Conservation (phyloP, 2,797 vertebrate species). For the Dendrocincla tyrannina region DNA sequence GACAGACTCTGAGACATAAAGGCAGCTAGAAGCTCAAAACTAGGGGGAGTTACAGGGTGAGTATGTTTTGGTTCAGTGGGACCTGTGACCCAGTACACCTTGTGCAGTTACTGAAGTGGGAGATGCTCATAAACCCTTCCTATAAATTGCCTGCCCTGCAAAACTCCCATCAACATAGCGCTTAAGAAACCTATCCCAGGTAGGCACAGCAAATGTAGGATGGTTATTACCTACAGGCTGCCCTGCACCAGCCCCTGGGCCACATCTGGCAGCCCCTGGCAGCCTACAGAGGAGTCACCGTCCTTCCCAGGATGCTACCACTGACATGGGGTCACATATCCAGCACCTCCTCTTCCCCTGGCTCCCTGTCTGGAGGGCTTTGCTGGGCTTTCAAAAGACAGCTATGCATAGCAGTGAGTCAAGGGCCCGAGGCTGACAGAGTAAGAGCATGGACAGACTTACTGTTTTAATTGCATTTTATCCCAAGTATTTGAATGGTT, state of each 20-base stretch:
- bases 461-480: neutral
- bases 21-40: neutral
- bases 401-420: accelerated
- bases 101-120: neutral
- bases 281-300: neutral
- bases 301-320: neutral
- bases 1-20: neutral
- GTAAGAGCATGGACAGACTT: neutral
- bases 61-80: neutral
- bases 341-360: neutral
- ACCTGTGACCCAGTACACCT: neutral
- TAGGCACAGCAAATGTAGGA: neutral
- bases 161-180: neutral
- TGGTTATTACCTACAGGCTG: neutral
- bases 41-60: neutral
- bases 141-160: neutral
- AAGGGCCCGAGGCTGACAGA: neutral
- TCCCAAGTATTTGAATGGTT: neutral
- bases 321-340: accelerated
- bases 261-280: neutral
- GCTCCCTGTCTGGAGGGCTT: neutral
- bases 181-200: neutral
- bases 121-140: neutral
- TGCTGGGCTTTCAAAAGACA: neutral
- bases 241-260: no score